These are phyloP conservation scores for Tetramorium bicarinatum DNA, from an alignment of 2,888 invertebrate species.

Conservation along the genomic window DNA sequence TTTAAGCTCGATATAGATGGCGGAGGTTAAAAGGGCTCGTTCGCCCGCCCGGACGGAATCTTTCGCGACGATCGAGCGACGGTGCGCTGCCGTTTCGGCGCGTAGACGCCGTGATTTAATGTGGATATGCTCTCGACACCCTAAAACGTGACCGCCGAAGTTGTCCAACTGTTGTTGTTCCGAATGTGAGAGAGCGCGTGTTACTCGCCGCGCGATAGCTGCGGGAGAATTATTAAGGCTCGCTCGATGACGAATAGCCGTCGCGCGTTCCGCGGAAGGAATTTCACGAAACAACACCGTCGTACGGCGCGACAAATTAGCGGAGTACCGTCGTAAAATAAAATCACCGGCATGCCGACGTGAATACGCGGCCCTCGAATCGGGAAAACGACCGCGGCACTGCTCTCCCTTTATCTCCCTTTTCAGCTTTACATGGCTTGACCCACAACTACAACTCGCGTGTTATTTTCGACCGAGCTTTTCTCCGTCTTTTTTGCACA, in stretches of 20 bases:
- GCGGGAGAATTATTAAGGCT: conserved; percentile 69
- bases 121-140: conserved; percentile 48
- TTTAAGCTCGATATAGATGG: conserved; percentile 83
- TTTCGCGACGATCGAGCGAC: conserved; percentile 67
- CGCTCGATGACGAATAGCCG: conserved; percentile 61
- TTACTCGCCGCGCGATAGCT: conserved; percentile 59
- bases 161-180: conserved; percentile 76
- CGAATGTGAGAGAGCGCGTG: conserved; percentile 56
- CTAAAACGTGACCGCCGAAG: conserved; percentile 52
- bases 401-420: conserved; percentile 17
- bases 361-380: conserved; percentile 23
- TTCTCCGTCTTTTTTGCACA: conserved; percentile 1
- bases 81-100: conserved; percentile 45
- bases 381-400: conserved; percentile 15
- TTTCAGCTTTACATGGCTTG: conserved; percentile 32
- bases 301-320: conserved; percentile 44
- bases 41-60: conserved; percentile 56
- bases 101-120: conserved; percentile 71
- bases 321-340: conserved; percentile 17
- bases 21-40: conserved; percentile 69
- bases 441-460: conserved; percentile 10
- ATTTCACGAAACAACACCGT: conserved; percentile 29
- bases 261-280: conserved; percentile 23
- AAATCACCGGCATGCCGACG: conserved; percentile 19
- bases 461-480: conserved; percentile 34